Conservation (phyloP, 2,113 vertebrate species). For the Columbina picui region DNA sequence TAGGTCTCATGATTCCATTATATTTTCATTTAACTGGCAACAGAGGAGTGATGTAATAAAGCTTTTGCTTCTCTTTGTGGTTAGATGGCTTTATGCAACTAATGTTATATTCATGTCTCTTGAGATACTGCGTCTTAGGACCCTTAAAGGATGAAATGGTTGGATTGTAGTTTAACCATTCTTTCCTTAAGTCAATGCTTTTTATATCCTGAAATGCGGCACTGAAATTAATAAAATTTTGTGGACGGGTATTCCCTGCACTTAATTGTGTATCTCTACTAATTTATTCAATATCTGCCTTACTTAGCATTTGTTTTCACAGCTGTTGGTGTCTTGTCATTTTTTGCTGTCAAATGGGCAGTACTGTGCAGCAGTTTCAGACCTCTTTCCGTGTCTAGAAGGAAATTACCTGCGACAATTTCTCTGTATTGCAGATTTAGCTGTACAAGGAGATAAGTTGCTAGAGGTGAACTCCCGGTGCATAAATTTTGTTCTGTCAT, state of each 20-base stretch:
- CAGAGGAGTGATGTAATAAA: background rate
- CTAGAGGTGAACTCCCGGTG: background rate
- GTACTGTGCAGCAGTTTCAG: background rate
- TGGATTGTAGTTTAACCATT: background rate
- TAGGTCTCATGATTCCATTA: background rate
- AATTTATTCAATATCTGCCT: background rate
- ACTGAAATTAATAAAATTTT: background rate
- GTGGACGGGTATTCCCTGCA: background rate
- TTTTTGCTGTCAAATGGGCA: background rate
- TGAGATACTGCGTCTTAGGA: background rate
- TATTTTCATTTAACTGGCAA: background rate
- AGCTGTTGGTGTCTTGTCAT: background rate
- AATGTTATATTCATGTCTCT: background rate
- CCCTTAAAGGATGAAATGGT: background rate
- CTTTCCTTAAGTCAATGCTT: background rate
- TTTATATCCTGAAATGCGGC: background rate
- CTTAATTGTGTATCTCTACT: background rate
- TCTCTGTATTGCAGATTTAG: background rate
- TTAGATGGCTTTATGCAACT: background rate
- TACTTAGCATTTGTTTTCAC: slow-evolving; percentile 1
- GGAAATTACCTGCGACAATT: background rate
- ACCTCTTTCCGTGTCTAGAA: background rate
- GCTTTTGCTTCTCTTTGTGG: background rate
- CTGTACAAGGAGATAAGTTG: background rate
- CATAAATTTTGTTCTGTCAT: background rate